phyloP scores from a whole-genome alignment of 2,888 invertebrate genomes.

The Deilephila porcellus region DNA sequence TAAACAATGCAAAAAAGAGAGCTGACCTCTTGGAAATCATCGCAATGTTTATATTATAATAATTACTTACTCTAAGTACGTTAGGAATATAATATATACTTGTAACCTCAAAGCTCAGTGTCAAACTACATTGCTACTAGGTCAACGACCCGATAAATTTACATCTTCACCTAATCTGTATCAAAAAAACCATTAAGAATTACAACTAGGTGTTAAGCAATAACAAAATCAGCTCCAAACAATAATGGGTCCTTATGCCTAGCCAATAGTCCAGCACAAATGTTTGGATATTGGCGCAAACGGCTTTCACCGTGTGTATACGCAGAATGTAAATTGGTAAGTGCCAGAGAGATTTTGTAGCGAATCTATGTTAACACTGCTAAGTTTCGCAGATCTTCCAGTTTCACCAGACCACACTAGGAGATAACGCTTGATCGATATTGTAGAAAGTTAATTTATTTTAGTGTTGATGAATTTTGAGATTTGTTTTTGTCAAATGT shows the following conservation, averaged over 20 bases:
- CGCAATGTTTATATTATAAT: no score
- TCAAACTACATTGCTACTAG: no score
- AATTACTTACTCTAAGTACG: no score
- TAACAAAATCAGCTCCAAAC: not conserved
- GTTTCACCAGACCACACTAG: slow-evolving; percentile 23
- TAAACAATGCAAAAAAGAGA: no score
- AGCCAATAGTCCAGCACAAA: not conserved
- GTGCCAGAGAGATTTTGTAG: slow-evolving; percentile 32
- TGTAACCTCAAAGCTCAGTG: no score
- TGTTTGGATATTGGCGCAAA: slow-evolving; percentile 4
- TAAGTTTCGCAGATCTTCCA: slow-evolving; percentile 27
- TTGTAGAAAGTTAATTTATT: slow-evolving; percentile 7
- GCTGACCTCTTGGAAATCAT: no score
- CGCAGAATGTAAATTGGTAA: slow-evolving; percentile 31
- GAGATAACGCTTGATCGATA: not conserved
- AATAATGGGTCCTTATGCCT: not conserved
- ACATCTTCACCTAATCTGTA: no score
- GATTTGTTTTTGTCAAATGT: not conserved
- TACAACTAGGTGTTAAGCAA: no score
- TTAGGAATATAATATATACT: no score
- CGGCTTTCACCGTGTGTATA: slow-evolving; percentile 23
- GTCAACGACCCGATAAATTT: no score
- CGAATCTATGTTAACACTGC: slow-evolving; percentile 31
- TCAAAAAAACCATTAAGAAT: no score
- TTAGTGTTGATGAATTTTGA: not conserved